Evolutionary conservation across 2,113 vertebrate species (phyloP), one percentile per base, ranked within the genome.

Genomic region (Anser cygnoides): DNA sequence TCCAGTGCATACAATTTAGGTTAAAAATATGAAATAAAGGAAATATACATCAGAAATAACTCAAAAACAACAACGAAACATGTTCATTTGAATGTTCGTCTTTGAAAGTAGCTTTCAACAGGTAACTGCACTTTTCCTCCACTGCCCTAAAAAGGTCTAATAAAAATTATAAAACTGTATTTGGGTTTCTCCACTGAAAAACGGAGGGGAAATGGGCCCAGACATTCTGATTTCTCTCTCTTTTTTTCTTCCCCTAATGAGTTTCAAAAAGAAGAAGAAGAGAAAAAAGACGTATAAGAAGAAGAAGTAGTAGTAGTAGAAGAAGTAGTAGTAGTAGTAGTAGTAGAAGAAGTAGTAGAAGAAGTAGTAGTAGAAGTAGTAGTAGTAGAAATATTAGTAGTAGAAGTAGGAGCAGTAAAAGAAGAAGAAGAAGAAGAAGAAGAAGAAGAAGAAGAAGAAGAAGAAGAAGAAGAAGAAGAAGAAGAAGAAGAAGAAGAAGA

Each of bases 171-270:
- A 12, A 74, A 77, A n/a, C 41, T 35, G n/a, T 31, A 25, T 4
- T 28, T 50, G 20, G 7, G 7, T 9, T 35, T 91, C 12, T 81
- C 12, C 19, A 9, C 16, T 75, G 66, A 71, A 62, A 84, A 94
- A 58, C 4, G 13, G 12, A 3, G 31, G 13, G 39, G 22, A 49
- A 49, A 49, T 49, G 18, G 16, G 4, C 50, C 2, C n/a, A 19
- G 52, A 22, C 7, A n/a, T 20, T 2, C 6, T 5, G 28, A 13
- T 65, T 65, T 44, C 3, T 52, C 3, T 35, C n/a, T 29, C 41
- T 23, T 39, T 54, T 43, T 37, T 54, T 11, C 17, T 41, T 41
- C 4, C 22, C 4, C 2, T n/a, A 44, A 50, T 0, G 3, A 80
- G 49, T 61, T 72, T 55, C n/a, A 65, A 41, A 41, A 41, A 41